A percentile compares a stretch with the other conserved stretches of the same genome.
Conservation (phyloP, 2,888 invertebrate species). For the Celastrina argiolus region DNA sequence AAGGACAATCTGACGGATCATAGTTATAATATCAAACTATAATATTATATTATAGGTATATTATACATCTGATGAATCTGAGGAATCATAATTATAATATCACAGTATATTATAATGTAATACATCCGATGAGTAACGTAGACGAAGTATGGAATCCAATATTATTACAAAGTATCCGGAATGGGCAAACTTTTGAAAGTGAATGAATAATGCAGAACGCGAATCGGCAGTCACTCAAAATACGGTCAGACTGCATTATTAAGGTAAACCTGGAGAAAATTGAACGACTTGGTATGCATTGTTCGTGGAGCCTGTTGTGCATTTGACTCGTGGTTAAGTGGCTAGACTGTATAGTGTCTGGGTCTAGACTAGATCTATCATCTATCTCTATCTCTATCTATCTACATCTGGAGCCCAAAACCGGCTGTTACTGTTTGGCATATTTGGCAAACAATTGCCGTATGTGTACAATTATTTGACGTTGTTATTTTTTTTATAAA, state of each 20-base stretch:
- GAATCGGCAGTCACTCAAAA: constrained; percentile 72
- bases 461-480: too few relatives aligned
- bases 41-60: too few relatives aligned
- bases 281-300: constrained; percentile 55
- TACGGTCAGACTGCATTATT: constrained; percentile 60
- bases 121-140: neutral
- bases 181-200: constrained; percentile 58
- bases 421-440: too few relatives aligned
- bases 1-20: too few relatives aligned
- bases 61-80: too few relatives aligned
- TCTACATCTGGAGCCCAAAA: too few relatives aligned
- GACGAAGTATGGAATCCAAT: constrained; percentile 57
- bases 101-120: too few relatives aligned
- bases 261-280: constrained; percentile 41
- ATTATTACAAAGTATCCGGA: constrained; percentile 50
- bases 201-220: constrained; percentile 72
- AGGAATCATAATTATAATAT: too few relatives aligned
- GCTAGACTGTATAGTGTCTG: neutral
- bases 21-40: too few relatives aligned
- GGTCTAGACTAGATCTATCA: neutral
- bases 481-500: too few relatives aligned
- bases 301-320: constrained; percentile 35
- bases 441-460: too few relatives aligned
- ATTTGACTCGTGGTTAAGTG: neutral
- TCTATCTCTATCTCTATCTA: too few relatives aligned